Base-by-base conservation (phyloP, 2,113 vertebrate species). In the Perccottus glenii region DNA sequence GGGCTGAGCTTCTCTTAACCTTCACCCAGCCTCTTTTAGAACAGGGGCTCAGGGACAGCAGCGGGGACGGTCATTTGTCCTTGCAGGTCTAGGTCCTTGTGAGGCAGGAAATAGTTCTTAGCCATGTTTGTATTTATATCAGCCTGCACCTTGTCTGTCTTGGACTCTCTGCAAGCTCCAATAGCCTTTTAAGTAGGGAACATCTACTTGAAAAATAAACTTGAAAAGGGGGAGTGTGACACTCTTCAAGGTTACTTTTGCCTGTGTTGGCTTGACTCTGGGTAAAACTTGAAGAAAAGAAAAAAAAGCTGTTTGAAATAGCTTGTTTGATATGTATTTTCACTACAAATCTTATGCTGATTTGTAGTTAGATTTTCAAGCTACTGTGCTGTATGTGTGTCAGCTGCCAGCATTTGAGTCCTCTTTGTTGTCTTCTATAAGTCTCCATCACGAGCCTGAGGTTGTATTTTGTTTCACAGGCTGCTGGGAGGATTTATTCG, bases 401-500 rank as follows among this genome's bases (percentile, higher is more conserved):
- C 85, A 87, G 78, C 80, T 67, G 55, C 74, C 77, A 67, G 64
- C 61, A 69, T 81, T 68, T 88, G 64, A 51, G 74, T 78, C 68
- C 72, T 63, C 61, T 52, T 68, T 81, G 78, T 83, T 80, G 81
- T 81, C 75, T 82, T 78, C 72, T 78, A 78, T 70, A 73, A 85
- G 76, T 80, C 72, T 81, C 85, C 84, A 80, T 89, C 87, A 85
- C 70, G 76, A 74, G 70, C 78, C 70, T 5, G 38, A 58, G 71
- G 81, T 89, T 85, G 84, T 89, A 75, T 86, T 76, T 78, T 72
- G n/a, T 77, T 82, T 76, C 81, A 80, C 80, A 65, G 78, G 77
- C 85, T 78, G 81, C 85, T 86, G 69, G 66, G 77, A 83, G 84
- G 80, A 89, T 92, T 90, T 91, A 91, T 92, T 90, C 70, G 48